Percentiles rank a stretch among this genome's conserved stretches.
Evolutionary conservation across 2,888 invertebrate genomes (phyloP).

Genomic region (Yponomeuta plumbellus): DNA sequence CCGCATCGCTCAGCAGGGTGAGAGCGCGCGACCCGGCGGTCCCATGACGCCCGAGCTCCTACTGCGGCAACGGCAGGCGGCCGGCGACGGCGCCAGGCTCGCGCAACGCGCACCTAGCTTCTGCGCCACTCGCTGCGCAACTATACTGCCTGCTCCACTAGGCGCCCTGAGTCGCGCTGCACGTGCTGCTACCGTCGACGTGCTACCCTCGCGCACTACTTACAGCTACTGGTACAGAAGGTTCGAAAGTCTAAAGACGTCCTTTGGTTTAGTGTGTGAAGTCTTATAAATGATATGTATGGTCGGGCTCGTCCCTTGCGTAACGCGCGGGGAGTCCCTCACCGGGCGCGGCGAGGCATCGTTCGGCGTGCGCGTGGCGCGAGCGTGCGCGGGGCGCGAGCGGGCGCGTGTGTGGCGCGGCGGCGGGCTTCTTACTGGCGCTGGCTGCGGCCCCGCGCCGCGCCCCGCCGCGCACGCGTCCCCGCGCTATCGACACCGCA

Average conservation of each 20-base stretch:
- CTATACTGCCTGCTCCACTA: constrained; percentile 28
- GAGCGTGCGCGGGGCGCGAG: constrained; percentile 49
- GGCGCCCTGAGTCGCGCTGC: constrained; percentile 29
- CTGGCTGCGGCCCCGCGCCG: constrained; percentile 31
- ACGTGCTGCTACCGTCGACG: neutral
- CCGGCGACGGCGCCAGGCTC: constrained; percentile 7
- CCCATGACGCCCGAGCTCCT: constrained; percentile 5
- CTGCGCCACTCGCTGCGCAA: constrained; percentile 29
- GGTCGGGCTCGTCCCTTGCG: constrained; percentile 43
- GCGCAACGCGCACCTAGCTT: constrained; percentile 39
- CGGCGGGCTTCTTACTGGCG: constrained; percentile 16
- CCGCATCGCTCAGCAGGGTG: constrained; percentile 25
- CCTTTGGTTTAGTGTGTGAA: neutral
- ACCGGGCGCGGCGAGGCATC: constrained; percentile 63
- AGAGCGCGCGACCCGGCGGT: constrained; percentile 24
- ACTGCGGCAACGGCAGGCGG: neutral
- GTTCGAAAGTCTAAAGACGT: neutral
- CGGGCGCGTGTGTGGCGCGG: constrained; percentile 35
- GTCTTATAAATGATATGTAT: constrained; percentile 33
- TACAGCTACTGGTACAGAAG: neutral
- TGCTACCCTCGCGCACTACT: neutral
- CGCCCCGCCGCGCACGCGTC: constrained; percentile 29
- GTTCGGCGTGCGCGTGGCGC: constrained; percentile 56
- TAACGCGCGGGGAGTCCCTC: constrained; percentile 52
- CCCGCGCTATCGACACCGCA: constrained; percentile 56